These are phyloP conservation scores for Torymus texanus DNA, from an alignment of 2,888 invertebrate species.

Conservation along the genomic window DNA sequence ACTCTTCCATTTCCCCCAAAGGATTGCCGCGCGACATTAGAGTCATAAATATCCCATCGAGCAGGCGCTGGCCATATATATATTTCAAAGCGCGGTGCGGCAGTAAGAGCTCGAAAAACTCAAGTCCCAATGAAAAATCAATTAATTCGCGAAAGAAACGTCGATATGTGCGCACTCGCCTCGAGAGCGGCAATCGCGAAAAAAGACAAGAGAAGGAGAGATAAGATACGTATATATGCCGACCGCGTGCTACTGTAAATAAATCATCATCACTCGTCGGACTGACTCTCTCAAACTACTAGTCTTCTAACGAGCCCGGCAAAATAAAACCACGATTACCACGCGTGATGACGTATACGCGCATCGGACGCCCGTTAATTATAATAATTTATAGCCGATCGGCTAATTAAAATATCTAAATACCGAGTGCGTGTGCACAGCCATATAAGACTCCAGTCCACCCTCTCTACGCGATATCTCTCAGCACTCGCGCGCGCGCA, in stretches of 20 bases:
- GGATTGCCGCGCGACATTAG: slow-evolving; percentile 13
- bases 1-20: not conserved
- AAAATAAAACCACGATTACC: slow-evolving; percentile 3
- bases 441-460: slow-evolving; percentile 60
- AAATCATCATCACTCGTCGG: slow-evolving; percentile 56
- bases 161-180: not conserved
- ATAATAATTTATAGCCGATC: slow-evolving; percentile 73
- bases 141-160: slow-evolving; percentile 43
- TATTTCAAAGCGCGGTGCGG: not conserved
- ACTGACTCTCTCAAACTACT: slow-evolving; percentile 19
- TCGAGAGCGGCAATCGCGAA: not conserved
- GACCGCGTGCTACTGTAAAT: slow-evolving; percentile 37
- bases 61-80: not conserved
- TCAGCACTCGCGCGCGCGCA: slow-evolving; percentile 51
- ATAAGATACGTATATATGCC: not conserved
- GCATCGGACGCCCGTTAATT: slow-evolving; percentile 61
- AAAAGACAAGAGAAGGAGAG: not conserved
- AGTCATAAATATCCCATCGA: slow-evolving; percentile 34
- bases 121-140: slow-evolving; percentile 52
- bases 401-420: slow-evolving; percentile 74
- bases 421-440: slow-evolving; percentile 61
- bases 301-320: slow-evolving; percentile 23
- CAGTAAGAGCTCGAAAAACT: slow-evolving; percentile 8
- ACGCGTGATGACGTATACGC: not conserved
- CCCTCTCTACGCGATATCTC: slow-evolving; percentile 47